phyloP scores from a whole-genome alignment of 2,113 vertebrate genomes.

The Lepisosteus oculatus region DNA sequence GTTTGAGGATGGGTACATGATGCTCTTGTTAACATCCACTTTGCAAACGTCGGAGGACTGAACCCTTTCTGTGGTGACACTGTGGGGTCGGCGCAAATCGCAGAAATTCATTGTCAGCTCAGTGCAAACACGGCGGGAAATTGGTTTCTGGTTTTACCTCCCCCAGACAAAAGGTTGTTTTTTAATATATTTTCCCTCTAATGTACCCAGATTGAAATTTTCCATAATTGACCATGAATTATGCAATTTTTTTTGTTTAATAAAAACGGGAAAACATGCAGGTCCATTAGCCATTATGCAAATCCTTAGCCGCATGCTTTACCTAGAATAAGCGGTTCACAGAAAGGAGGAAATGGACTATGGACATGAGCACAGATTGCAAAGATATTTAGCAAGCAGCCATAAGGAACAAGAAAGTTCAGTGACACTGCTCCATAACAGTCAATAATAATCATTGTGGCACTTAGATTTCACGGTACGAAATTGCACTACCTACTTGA shows the following conservation, averaged over 20 bases:
- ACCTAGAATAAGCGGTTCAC: not conserved
- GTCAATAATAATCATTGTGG: no score
- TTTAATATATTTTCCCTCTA: not conserved
- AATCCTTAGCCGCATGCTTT: slow-evolving; percentile 17
- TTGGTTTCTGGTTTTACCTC: slow-evolving; percentile 19
- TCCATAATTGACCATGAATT: slow-evolving; percentile 22
- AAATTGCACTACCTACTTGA: no score
- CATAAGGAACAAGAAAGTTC: no score
- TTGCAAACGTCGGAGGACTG: slow-evolving; percentile 28
- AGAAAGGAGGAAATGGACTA: slow-evolving; percentile 1
- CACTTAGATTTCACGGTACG: no score
- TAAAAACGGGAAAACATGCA: not conserved
- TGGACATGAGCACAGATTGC: no score
- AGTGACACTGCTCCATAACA: no score
- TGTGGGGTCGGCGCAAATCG: slow-evolving; percentile 34
- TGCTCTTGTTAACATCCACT: slow-evolving; percentile 42
- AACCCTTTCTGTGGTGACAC: slow-evolving; percentile 49
- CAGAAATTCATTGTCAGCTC: slow-evolving; percentile 36
- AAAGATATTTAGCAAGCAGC: no score
- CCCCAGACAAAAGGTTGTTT: slow-evolving; percentile 25
- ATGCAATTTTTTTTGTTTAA: slow-evolving; percentile 8
- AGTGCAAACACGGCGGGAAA: slow-evolving; percentile 24
- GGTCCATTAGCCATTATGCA: slow-evolving; percentile 21
- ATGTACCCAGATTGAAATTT: slow-evolving; percentile 14
- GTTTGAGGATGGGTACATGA: slow-evolving; percentile 16